Evolutionary conservation across 37 sponge, comb jelly and placozoan species (phyloP), one percentile per base, ranked within the genome.

Genomic region (Ianthella basta): DNA sequence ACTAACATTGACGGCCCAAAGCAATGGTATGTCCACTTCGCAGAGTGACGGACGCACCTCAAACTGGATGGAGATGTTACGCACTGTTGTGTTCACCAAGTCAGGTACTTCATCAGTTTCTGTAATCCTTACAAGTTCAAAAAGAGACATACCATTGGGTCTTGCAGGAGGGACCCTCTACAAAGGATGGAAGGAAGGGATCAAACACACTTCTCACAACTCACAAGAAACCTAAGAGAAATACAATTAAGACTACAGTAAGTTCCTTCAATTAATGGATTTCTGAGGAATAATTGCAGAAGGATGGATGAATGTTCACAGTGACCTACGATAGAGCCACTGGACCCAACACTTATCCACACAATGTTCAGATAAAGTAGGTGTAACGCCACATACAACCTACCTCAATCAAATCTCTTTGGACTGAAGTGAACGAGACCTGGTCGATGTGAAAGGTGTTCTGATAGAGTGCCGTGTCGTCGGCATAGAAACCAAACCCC

Each of bases 141-240:
- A 27, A n/a, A 61, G 29, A 10, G 64, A n/a, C 64, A 61, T 61
- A 61, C 64, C 64, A 61, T 10, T 10, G 64, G 64, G 64, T 61
- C 64, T 61, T 61, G 64, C 64, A 13, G 64, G 25, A 29, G 25
- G 24, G 64, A 29, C 10, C 10, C 24, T 61, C 64, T 61, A 12
- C 2, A 4, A 10, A 61, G 2, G 25, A 61, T 12, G 10, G 64
- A 61, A 4, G 29, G 29, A 29, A 10, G 25, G 24, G 29, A 61
- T 61, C 4, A 61, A 61, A 61, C 4, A 10, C 50, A 44, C 8
- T 3, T 44, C n/a, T n/a, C n/a, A n/a, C n/a, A n/a, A n/a, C n/a
- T n/a, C n/a, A 44, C 50, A 44, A 44, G 50, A 44, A 3, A 44
- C 50, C 3, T 3, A 10, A 44, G 50, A 44, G 8, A 44, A 8